These are phyloP conservation scores for Alces alces DNA, from an alignment of 2,113 vertebrate genomes.

Conservation along the genomic window DNA sequence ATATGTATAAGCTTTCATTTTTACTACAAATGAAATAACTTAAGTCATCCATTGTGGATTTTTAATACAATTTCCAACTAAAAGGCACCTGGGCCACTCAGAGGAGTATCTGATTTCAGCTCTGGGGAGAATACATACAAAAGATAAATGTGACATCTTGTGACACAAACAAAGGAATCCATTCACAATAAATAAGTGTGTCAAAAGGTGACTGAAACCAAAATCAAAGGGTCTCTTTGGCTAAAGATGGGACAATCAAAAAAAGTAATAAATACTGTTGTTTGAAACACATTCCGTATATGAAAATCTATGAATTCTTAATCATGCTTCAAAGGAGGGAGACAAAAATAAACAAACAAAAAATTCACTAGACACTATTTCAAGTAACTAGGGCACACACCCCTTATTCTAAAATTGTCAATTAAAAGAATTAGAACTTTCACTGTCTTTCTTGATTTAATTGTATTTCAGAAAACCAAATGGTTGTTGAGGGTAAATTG, in stretches of 20 bases:
- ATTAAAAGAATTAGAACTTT: background rate
- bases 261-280: background rate
- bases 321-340: background rate
- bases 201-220: background rate
- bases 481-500: background rate
- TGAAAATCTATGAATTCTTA: background rate
- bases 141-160: background rate
- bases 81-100: background rate
- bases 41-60: background rate
- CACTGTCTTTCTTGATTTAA: background rate
- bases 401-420: background rate
- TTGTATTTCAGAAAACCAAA: background rate
- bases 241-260: background rate
- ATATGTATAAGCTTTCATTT: background rate
- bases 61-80: background rate
- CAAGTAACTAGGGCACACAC: background rate
- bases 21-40: conserved; percentile 18
- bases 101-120: background rate
- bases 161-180: background rate
- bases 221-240: background rate
- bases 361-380: background rate
- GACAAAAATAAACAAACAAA: background rate
- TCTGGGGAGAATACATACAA: background rate
- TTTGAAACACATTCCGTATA: background rate
- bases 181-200: background rate